Conservation (phyloP, 2,888 invertebrate genomes). For the Augochlorella aurata region DNA sequence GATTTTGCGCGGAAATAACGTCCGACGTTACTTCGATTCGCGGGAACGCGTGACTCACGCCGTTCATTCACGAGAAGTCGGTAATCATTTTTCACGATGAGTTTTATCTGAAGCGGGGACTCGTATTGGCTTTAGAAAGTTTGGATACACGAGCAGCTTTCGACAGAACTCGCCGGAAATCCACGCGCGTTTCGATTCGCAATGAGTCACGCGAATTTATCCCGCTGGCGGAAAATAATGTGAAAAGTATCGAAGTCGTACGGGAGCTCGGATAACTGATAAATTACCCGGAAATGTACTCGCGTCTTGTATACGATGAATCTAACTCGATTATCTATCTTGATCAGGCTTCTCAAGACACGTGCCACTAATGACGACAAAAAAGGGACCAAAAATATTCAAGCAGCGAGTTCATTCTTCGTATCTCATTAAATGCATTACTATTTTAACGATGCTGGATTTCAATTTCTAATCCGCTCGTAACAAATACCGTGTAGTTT, state of each 20-base stretch:
- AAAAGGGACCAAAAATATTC: not conserved
- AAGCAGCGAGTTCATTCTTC: not conserved
- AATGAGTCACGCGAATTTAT: not conserved
- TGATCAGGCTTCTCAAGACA: not conserved
- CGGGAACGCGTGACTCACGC: constrained; percentile 38
- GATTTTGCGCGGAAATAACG: constrained; percentile 25
- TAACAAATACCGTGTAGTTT: too few species aligned
- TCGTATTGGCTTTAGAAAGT: not conserved
- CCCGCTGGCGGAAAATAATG: not conserved
- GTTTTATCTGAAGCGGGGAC: not conserved
- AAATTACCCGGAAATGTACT: not conserved
- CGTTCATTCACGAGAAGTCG: constrained; percentile 28
- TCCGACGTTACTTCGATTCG: constrained; percentile 20
- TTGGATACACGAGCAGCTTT: not conserved
- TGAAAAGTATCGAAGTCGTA: not conserved
- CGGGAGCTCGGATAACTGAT: not conserved
- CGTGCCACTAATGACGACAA: not conserved
- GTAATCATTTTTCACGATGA: not conserved
- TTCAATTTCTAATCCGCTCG: not conserved
- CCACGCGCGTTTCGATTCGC: not conserved
- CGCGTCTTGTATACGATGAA: too few species aligned
- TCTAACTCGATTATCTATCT: not conserved
- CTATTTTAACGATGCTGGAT: not conserved
- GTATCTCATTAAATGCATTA: not conserved
- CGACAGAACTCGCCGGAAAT: not conserved